These are phyloP conservation scores for Ostrea edulis DNA, from an alignment of 1,140 invertebrate genomes.

Conservation along the genomic window DNA sequence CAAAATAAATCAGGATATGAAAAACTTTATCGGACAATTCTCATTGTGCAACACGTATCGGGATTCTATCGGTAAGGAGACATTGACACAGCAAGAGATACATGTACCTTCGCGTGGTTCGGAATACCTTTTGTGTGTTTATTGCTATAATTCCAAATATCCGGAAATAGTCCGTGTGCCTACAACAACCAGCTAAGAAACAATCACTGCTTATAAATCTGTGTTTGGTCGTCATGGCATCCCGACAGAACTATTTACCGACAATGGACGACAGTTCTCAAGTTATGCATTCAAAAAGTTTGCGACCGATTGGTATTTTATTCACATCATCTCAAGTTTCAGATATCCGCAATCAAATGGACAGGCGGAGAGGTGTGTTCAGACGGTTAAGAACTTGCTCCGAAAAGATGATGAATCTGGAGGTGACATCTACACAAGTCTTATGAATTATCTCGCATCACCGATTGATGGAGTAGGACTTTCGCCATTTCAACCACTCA, in stretches of 20 bases:
- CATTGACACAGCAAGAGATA: slow-evolving; percentile 45
- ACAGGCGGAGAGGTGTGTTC: too few species aligned
- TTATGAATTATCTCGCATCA: slow-evolving; percentile 21
- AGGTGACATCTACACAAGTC: too few species aligned
- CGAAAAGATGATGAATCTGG: too few species aligned
- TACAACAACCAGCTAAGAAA: slow-evolving; percentile 15
- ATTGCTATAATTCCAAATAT: slow-evolving; percentile 59
- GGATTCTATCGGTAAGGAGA: slow-evolving; percentile 27
- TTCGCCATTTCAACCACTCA: slow-evolving; percentile 43
- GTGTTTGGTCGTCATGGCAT: slow-evolving; percentile 63
- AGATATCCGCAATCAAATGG: slow-evolving; percentile 61
- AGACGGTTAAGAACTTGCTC: too few species aligned
- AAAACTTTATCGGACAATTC: slow-evolving; percentile 52
- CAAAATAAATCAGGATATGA: slow-evolving; percentile 58
- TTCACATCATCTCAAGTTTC: slow-evolving; percentile 76
- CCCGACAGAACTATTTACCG: slow-evolving; percentile 53
- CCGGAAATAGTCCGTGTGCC: slow-evolving; percentile 48
- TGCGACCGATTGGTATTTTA: too few species aligned
- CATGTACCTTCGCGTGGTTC: slow-evolving; percentile 42
- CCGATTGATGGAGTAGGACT: slow-evolving; percentile 44
- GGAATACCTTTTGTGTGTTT: slow-evolving; percentile 52
- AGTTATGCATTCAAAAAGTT: background rate
- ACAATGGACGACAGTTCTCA: slow-evolving; percentile 77
- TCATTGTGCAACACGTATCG: slow-evolving; percentile 23
- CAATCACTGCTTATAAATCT: slow-evolving; percentile 52